These are phyloP conservation scores for Trissolcus japonicus DNA, from an alignment of 2,888 invertebrate species.

Conservation along the genomic window DNA sequence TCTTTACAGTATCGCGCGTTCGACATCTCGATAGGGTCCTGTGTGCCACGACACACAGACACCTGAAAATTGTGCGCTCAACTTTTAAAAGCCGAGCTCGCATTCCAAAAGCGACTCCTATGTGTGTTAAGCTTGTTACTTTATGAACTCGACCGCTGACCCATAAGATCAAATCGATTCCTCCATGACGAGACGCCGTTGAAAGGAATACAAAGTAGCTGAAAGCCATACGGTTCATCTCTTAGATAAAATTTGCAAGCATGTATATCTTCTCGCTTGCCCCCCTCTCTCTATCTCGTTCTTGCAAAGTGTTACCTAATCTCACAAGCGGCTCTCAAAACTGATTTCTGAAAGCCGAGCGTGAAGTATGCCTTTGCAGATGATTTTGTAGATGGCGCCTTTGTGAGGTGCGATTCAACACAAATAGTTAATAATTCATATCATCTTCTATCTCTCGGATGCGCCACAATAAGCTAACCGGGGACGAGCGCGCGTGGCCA, in stretches of 20 bases:
- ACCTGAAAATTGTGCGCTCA: background rate
- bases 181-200: conserved; percentile 40
- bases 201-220: conserved; percentile 49
- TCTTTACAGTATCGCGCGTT: no score
- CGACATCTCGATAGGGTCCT: no score
- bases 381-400: conserved; percentile 2
- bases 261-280: no score
- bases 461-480: conserved; percentile 61
- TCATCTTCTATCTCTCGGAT: conserved; percentile 59
- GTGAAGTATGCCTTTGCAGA: conserved; percentile 15
- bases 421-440: conserved; percentile 69
- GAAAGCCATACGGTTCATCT: conserved; percentile 13
- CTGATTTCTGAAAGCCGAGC: conserved; percentile 2
- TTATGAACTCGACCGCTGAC: conserved; percentile 39
- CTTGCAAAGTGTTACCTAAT: no score
- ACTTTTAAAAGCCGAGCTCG: conserved; percentile 14
- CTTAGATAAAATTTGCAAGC: no score
- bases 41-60: background rate
- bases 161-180: conserved; percentile 44
- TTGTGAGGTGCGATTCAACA: conserved; percentile 4
- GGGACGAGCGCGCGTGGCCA: conserved; percentile 57
- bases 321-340: no score
- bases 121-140: conserved; percentile 31
- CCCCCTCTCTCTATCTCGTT: no score
- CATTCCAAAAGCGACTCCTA: conserved; percentile 16